Evolutionary conservation across 2,113 vertebrate species (phyloP).

Genomic region (Deroptyus accipitrinus): DNA sequence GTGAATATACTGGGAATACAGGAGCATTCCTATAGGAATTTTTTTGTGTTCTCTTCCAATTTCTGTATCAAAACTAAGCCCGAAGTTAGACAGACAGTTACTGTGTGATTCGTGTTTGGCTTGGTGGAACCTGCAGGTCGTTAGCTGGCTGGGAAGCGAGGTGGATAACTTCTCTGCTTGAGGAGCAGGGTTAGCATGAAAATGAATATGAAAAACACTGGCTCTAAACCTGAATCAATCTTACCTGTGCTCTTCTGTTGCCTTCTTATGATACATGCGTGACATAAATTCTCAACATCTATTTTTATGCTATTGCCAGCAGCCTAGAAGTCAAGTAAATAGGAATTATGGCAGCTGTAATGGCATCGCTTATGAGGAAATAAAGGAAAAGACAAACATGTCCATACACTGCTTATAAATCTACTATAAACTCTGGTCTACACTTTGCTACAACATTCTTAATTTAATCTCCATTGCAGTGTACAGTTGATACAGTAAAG

Average conservation of each 20-base stretch:
- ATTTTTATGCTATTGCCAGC: slow-evolving; percentile 75
- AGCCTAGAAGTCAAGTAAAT: slow-evolving; percentile 73
- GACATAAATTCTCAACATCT: slow-evolving; percentile 82
- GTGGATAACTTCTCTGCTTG: neutral
- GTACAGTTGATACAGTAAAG: slow-evolving; percentile 36
- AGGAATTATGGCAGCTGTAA: slow-evolving; percentile 77
- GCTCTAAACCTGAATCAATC: slow-evolving; percentile 58
- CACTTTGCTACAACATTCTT: slow-evolving; percentile 16
- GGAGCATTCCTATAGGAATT: neutral
- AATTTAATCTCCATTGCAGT: slow-evolving; percentile 28
- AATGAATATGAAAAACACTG: slow-evolving; percentile 52
- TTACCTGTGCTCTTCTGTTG: slow-evolving; percentile 63
- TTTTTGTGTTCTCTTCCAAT: neutral
- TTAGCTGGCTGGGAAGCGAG: neutral
- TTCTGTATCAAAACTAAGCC: neutral
- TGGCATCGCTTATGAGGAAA: slow-evolving; percentile 72
- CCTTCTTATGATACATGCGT: slow-evolving; percentile 67
- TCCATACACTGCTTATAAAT: slow-evolving; percentile 71
- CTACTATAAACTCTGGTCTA: slow-evolving; percentile 57
- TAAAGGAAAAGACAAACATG: slow-evolving; percentile 72
- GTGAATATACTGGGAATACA: neutral
- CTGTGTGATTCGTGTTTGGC: neutral
- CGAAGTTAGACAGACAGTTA: neutral
- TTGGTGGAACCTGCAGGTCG: neutral
- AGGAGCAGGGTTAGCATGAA: neutral